A percentile compares a stretch with the other conserved stretches of the same genome.
phyloP scores from a whole-genome alignment of 2,113 vertebrate species.

The Anolis carolinensis region DNA sequence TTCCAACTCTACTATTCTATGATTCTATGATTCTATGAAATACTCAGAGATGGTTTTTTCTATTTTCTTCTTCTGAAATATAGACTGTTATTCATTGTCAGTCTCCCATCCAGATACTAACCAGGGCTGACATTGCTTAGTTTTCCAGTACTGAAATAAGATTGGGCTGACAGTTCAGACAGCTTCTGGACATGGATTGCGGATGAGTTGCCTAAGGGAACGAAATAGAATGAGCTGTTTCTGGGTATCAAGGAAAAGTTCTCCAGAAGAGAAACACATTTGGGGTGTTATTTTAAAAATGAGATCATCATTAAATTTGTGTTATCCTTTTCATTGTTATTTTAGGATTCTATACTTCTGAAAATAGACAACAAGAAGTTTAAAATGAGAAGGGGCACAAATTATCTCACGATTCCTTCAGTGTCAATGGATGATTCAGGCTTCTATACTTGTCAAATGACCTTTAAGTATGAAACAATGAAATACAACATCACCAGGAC shows the following conservation, averaged over 20 bases:
- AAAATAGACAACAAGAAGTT: slow-evolving; percentile 48
- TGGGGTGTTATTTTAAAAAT: not conserved
- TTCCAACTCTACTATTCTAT: too few relatives aligned
- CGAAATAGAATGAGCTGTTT: not conserved
- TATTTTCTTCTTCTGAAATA: too few relatives aligned
- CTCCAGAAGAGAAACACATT: not conserved
- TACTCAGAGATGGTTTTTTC: too few relatives aligned
- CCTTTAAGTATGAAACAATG: slow-evolving; percentile 66
- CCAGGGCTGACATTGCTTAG: too few relatives aligned
- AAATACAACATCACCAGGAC: slow-evolving; percentile 80
- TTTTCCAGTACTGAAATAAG: not conserved
- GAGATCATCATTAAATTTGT: rapidly evolving
- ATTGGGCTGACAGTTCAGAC: not conserved
- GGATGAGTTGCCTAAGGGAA: not conserved
- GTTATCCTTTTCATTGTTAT: slow-evolving; percentile 1
- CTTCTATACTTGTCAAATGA: slow-evolving; percentile 81
- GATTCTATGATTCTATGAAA: too few relatives aligned
- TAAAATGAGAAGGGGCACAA: slow-evolving; percentile 18
- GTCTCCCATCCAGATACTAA: too few relatives aligned
- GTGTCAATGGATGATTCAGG: slow-evolving; percentile 75
- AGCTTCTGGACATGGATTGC: not conserved
- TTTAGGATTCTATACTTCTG: slow-evolving; percentile 70
- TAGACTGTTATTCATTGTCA: too few relatives aligned
- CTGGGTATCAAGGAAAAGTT: too few relatives aligned
- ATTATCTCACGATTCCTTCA: slow-evolving; percentile 67